A percentile compares a stretch with the other conserved stretches of the same genome.
phyloP scores from a whole-genome alignment of 2,797 vertebrate species.

The Argya squamiceps region DNA sequence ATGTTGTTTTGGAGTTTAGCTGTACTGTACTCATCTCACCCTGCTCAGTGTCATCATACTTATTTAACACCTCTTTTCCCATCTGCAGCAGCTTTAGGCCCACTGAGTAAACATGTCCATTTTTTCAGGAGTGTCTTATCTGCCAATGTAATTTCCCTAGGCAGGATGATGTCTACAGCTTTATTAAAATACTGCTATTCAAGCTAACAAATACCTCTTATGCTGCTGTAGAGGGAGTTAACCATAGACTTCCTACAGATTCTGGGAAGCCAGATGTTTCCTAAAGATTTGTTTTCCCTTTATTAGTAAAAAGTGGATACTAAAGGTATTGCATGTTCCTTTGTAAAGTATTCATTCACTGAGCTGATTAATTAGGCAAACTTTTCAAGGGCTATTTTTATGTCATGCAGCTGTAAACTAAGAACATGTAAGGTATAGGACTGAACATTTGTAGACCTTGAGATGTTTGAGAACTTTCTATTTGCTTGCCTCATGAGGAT shows the following conservation, averaged over 20 bases:
- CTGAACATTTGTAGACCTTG: background rate
- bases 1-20: background rate
- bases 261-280: slow-evolving; percentile 70
- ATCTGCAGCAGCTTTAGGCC: background rate
- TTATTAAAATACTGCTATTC: slow-evolving; percentile 17
- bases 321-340: slow-evolving; percentile 6
- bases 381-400: background rate
- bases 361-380: background rate
- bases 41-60: background rate
- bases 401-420: background rate
- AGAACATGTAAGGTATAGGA: background rate
- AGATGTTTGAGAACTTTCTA: background rate
- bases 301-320: background rate
- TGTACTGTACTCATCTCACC: background rate
- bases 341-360: background rate
- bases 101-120: background rate
- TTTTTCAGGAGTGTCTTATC: background rate
- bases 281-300: slow-evolving; percentile 40
- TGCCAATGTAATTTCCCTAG: background rate
- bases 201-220: slow-evolving; percentile 25
- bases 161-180: background rate
- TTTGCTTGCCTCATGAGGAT: background rate
- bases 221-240: slow-evolving; percentile 50
- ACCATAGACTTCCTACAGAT: slow-evolving; percentile 57
- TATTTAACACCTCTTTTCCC: background rate